Base-by-base conservation (phyloP, 2,113 vertebrate genomes). In the Ageneiosus marmoratus region DNA sequence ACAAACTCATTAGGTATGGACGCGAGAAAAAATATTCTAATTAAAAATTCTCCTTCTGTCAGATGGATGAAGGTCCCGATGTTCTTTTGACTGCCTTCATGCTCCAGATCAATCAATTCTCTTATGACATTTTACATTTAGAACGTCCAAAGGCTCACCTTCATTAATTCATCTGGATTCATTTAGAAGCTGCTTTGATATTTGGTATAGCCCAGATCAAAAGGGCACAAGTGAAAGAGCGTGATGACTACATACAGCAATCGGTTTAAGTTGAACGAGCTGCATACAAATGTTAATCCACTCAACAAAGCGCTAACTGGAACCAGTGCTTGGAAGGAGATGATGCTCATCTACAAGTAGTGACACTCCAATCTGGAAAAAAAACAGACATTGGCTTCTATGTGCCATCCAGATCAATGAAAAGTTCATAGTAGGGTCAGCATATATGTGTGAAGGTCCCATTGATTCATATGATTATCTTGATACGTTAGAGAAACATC, bases 101-200 rank as follows among this genome's bases (percentile, higher is more conserved):
- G n/a, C 73, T 29, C 67, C 60, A 69, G 73, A 83, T 77, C 81
- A 83, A 77, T 83, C 81, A 83, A 41, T 55, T 56, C 48, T 27
- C 60, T 67, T 83, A 83, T 83, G 81, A 83, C 81, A 77, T 77
- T 67, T 83, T 83, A 65, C n/a, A 67, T 83, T 83, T 76, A 83
- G 22, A 32, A 77, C 16, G 60, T 67, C 62, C 55, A 69, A 62
- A 77, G 48, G 60, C 73, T 67, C 81, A 83, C 81, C 81, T 77
- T 83, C 81, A 83, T 83, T 83, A 83, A 83, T 83, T 83, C 81
- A 83, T 70, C 48, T 22, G 5, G 73, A 83, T 83, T 73, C 77
- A 83, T 83, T 83, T 83, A 67, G 81, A 83, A 67, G 73, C 81
- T 77, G 81, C 81, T 77, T 77, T 83, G 81, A 83, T 83, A 83